A percentile compares a stretch with the other conserved stretches of the same genome.
Evolutionary conservation across 1,140 invertebrate genomes (phyloP).

Genomic region (Platorchestia sp.): DNA sequence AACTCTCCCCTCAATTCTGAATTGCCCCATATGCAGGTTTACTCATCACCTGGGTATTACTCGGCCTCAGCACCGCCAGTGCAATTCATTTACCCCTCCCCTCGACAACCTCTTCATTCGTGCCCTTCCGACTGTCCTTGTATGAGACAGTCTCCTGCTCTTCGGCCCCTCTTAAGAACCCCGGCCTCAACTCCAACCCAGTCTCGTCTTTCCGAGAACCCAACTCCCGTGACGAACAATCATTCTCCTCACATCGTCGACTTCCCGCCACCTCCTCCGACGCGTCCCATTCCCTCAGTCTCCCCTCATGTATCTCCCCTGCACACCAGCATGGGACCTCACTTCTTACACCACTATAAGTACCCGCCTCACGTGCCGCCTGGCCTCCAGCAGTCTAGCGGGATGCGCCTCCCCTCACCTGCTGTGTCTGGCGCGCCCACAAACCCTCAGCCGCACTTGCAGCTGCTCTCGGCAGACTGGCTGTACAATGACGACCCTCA

Average conservation of each 20-base stretch:
- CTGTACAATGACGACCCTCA: slow-evolving; percentile 45
- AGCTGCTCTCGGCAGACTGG: slow-evolving; percentile 42
- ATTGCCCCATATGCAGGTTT: slow-evolving; percentile 13
- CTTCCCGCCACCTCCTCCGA: slow-evolving; percentile 21
- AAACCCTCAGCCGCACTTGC: not conserved
- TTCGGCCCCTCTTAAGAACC: slow-evolving; percentile 35
- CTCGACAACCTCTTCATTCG: slow-evolving; percentile 15
- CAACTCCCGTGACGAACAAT: slow-evolving; percentile 1
- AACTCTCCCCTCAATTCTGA: not conserved
- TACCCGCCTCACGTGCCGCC: slow-evolving; percentile 32
- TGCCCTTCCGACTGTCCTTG: slow-evolving; percentile 48
- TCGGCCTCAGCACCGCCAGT: slow-evolving; percentile 19
- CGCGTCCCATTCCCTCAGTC: slow-evolving; percentile 5
- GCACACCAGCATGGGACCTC: not conserved
- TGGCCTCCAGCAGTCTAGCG: not conserved
- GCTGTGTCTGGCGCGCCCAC: not conserved
- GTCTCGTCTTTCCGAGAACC: slow-evolving; percentile 21
- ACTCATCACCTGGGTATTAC: slow-evolving; percentile 24
- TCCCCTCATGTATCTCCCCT: slow-evolving; percentile 23
- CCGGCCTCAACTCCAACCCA: slow-evolving; percentile 5
- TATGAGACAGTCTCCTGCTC: slow-evolving; percentile 31
- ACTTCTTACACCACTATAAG: slow-evolving; percentile 10
- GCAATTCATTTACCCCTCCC: slow-evolving; percentile 25
- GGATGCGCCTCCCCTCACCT: not conserved
- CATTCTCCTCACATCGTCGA: slow-evolving; percentile 7